Evolutionary conservation across 2,888 invertebrate species (phyloP), one percentile per base, ranked within the genome.

Genomic region (Chirona hameri): DNA sequence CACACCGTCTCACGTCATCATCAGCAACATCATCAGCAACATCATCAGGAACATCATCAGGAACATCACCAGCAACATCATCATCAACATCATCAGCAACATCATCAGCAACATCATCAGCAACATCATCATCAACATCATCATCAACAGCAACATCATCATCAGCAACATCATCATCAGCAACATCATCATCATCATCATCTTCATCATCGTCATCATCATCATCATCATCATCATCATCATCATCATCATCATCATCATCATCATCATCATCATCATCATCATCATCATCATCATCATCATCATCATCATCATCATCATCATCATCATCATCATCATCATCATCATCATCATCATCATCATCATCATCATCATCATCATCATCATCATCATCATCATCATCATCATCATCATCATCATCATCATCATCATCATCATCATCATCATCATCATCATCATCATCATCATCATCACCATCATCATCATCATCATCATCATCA

Each of bases 201-300:
- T 65, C 65, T 21, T 65, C 65, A 65, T n/a, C n/a, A 65, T 65
- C 65, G n/a, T 65, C n/a, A 65, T 65, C 65, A 65, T 65, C n/a
- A 65, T 65, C 65, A 65, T 65, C n/a, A 65, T 65, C 65, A 65
- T 21, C n/a, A 65, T 65, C 65, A 65, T 65, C n/a, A 65, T 65
- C 65, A 65, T 65, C n/a, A 65, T 65, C 65, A 65, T 65, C n/a
- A 65, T 65, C 65, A 65, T 65, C n/a, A 65, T 65, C 65, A 65
- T 65, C n/a, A 65, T 65, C 65, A 65, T 65, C n/a, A 65, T 65
- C 65, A 65, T 65, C n/a, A 65, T 65, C 65, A n/a, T 65, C n/a
- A 65, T 65, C 65, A n/a, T 65, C n/a, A 65, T 65, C 65, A 29
- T 29, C 27, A 29, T 79, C 79, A 21, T 79, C 27, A 79, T 29